Base-by-base conservation (phyloP, 2,113 vertebrate genomes). In the Tapirus terrestris region DNA sequence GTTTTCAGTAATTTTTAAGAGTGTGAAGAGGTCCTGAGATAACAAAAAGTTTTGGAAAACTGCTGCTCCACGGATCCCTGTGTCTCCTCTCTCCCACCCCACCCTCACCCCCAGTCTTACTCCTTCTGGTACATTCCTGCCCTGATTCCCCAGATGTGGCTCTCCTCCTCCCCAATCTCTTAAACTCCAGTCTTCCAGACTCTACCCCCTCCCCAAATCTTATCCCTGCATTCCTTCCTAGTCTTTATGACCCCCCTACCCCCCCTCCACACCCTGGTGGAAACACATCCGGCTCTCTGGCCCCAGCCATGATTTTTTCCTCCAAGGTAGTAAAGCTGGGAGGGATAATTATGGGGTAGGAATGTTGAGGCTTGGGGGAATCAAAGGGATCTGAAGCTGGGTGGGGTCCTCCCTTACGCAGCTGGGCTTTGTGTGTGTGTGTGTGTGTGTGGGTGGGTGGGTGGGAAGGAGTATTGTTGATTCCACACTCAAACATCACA, bases 311-410 rank as follows among this genome's bases (percentile, higher is more conserved):
- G 77, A 93, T 83, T 92, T 87, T 89, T 77, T 89, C 86, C 83
- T 92, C 16, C 72, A 53, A 76, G 4, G 68, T 73, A 80, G 75
- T 96, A 95, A 97, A 96, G 45, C 75, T 60, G 23, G 33, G 23
- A 93, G 65, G 48, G 75, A 45, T 94, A 96, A 97, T 97, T 93
- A 96, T 2, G 80, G 96, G 77, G 83, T 93, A 77, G 53, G 6
- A 86, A 67, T 61, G 70, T 61, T 77, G 86, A 94, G 39, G 96
- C 94, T 96, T 93, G 60, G 13, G 72, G 93, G 94, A 29, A 95
- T 97, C 96, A 98, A 97, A 97, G 91, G 76, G n/a, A 93, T 67
- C 45, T 68, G 85, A 89, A 79, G 81, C 85, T 68, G 83, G 68
- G 93, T 87, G 89, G 85, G 95, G 77, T 83, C 75, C 53, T 21